Evolutionary conservation across 2,113 vertebrate species (phyloP).

Genomic region (Marmota flaviventris): DNA sequence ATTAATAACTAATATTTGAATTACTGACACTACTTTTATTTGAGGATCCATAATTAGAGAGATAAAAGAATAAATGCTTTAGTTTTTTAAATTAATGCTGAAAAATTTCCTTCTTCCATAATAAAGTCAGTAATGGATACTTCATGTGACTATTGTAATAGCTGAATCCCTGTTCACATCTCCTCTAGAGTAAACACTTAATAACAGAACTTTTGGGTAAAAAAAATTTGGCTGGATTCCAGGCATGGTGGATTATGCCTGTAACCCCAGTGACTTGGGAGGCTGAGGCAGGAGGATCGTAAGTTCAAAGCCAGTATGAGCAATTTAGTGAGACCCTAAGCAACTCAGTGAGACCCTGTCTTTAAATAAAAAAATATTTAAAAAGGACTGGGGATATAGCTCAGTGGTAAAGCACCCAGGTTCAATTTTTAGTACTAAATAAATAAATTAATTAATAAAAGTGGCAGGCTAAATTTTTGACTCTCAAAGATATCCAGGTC

Average conservation of each 20-base stretch:
- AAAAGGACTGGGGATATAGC: too few species aligned
- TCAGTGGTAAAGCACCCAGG: too few species aligned
- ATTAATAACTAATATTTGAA: slow-evolving; percentile 24
- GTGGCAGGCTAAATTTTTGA: neutral
- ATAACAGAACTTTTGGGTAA: neutral
- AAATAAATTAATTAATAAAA: neutral
- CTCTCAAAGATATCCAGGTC: neutral
- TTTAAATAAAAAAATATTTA: too few species aligned
- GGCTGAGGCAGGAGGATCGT: too few species aligned
- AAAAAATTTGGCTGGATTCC: too few species aligned
- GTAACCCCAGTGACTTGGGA: too few species aligned
- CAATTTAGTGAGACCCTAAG: too few species aligned
- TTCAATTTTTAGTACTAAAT: too few species aligned
- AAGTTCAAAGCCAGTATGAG: too few species aligned
- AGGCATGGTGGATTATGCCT: too few species aligned
- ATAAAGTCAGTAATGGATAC: neutral
- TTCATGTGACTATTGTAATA: neutral
- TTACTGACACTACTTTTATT: neutral
- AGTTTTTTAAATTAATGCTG: neutral
- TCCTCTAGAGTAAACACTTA: slow-evolving; percentile 44
- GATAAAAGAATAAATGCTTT: slow-evolving; percentile 6
- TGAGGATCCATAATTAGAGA: neutral
- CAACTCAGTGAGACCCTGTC: too few species aligned
- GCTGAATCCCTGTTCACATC: slow-evolving; percentile 1
- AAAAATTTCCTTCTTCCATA: neutral